A percentile compares a stretch with the other conserved stretches of the same genome.
These are phyloP conservation scores for Numenius arquata DNA, from an alignment of 2,113 vertebrate genomes.

Conservation along the genomic window DNA sequence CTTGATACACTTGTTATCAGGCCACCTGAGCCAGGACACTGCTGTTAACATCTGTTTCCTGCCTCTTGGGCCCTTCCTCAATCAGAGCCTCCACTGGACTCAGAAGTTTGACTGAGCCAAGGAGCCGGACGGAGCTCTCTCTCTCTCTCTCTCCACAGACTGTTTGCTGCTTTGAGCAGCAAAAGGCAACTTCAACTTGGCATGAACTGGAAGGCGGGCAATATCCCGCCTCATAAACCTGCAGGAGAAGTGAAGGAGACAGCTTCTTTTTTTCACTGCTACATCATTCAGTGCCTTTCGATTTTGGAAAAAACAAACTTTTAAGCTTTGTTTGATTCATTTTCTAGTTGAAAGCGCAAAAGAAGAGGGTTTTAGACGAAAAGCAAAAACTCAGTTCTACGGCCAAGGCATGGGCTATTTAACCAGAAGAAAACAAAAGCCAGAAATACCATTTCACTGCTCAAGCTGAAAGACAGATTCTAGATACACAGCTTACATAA, in stretches of 20 bases:
- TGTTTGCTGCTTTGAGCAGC: background rate
- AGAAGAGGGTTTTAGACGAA: background rate
- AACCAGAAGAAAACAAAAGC: constrained; percentile 6
- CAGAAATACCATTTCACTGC: background rate
- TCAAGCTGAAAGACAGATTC: background rate
- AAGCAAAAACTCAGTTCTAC: background rate
- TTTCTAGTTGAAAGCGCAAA: background rate
- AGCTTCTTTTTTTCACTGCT: background rate
- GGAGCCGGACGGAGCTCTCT: rapidly evolving
- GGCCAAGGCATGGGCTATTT: background rate
- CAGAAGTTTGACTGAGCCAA: background rate
- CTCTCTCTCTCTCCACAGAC: background rate
- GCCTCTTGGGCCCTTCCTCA: constrained; percentile 27
- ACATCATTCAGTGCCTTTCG: background rate
- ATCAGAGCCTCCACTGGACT: background rate
- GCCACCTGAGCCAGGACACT: constrained; percentile 51
- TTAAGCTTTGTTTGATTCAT: background rate
- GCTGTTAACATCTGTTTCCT: constrained; percentile 52
- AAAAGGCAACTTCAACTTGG: background rate
- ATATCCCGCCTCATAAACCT: background rate
- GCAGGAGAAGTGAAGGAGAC: background rate
- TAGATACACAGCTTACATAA: constrained; percentile 31
- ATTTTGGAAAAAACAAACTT: background rate
- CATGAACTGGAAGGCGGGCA: background rate
- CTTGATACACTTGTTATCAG: constrained; percentile 5